phyloP scores from a whole-genome alignment of 2,888 invertebrate species.

The Hedya salicella region DNA sequence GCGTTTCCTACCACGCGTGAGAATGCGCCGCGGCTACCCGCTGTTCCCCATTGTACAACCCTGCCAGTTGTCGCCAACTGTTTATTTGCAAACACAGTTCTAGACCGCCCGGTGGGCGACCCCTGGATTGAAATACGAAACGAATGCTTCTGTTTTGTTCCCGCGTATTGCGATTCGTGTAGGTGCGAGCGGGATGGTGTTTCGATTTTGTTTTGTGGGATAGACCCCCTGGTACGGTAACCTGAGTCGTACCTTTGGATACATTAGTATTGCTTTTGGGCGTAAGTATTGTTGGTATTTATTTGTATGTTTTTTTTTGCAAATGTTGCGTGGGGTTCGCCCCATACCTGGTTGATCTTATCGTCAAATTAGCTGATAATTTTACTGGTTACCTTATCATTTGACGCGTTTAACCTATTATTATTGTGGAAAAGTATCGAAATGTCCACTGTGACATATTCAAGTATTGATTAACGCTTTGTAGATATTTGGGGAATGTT shows the following conservation, averaged over 20 bases:
- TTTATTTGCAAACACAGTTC: slow-evolving; percentile 82
- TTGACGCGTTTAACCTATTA: no score
- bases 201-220: not conserved
- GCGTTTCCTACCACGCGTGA: slow-evolving; percentile 32
- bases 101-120: slow-evolving; percentile 68
- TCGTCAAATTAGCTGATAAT: not conserved
- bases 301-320: slow-evolving; percentile 19
- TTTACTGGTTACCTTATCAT: no score
- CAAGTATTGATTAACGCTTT: no score
- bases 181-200: slow-evolving; percentile 10
- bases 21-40: slow-evolving; percentile 45
- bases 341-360: not conserved
- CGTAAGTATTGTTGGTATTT: slow-evolving; percentile 20
- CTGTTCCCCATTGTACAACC: slow-evolving; percentile 71
- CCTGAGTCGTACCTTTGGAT: slow-evolving; percentile 5
- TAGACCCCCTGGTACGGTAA: slow-evolving; percentile 17
- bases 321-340: slow-evolving; percentile 9
- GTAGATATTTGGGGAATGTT: no score
- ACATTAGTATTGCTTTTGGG: slow-evolving; percentile 19
- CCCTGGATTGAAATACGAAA: slow-evolving; percentile 44
- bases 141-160: not conserved
- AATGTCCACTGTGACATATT: no score
- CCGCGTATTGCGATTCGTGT: not conserved
- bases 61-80: slow-evolving; percentile 72
- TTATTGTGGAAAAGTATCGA: no score